These are phyloP conservation scores for Dipodomys ordii DNA, from an alignment of 2,113 vertebrate genomes.

Conservation along the genomic window DNA sequence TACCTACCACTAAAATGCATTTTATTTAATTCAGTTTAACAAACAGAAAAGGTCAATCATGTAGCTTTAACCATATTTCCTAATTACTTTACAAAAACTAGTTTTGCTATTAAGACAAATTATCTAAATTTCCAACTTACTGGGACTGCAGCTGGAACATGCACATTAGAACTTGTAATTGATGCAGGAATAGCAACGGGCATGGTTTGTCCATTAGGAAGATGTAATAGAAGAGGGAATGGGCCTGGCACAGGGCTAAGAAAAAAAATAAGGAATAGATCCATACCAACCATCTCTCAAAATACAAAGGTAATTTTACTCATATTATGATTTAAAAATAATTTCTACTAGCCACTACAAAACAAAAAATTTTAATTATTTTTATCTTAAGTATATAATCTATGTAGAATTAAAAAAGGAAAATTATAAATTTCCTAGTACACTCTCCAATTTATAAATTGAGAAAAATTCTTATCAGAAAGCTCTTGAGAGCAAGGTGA, in stretches of 20 bases:
- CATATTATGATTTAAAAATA: conserved; percentile 61
- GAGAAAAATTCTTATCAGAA: conserved; percentile 49
- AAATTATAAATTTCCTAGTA: conserved; percentile 31
- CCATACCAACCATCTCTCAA: conserved; percentile 25
- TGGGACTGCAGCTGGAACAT: conserved; percentile 97
- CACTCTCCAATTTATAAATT: conserved; percentile 17
- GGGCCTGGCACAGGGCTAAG: conserved; percentile 97
- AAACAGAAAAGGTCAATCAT: conserved; percentile 36
- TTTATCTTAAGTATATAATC: conserved; percentile 42
- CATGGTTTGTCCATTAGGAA: conserved; percentile 99
- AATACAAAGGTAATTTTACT: conserved; percentile 10
- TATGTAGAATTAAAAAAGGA: background rate
- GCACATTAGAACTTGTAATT: conserved; percentile 97
- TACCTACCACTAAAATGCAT: background rate
- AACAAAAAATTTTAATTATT: conserved; percentile 24
- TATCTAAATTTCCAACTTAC: conserved; percentile 89
- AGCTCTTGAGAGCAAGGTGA: background rate
- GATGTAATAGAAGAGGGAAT: conserved; percentile 98
- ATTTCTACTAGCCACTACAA: conserved; percentile 60
- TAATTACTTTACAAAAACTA: conserved; percentile 51
- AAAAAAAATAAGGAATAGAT: conserved; percentile 82
- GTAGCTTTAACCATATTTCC: conserved; percentile 25
- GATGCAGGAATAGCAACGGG: conserved; percentile 98
- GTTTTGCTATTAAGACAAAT: conserved; percentile 56
- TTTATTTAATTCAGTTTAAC: conserved; percentile 52